A percentile compares a stretch with the other conserved stretches of the same genome.
phyloP scores from a whole-genome alignment of 2,113 vertebrate genomes.

The Toxotes chatareus region DNA sequence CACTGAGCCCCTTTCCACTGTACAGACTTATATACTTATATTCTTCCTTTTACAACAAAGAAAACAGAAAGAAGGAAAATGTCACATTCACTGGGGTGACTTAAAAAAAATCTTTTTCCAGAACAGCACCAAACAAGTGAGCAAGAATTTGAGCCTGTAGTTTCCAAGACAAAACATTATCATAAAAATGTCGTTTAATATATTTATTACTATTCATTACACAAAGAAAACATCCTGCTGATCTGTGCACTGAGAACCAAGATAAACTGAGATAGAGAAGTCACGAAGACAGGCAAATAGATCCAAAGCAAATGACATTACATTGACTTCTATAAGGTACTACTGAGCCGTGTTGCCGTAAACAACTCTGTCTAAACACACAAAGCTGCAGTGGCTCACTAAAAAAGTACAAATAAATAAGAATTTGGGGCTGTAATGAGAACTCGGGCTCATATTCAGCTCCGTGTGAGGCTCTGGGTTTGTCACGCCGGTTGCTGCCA shows the following conservation, averaged over 20 bases:
- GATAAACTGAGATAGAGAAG: neutral
- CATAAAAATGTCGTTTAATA: constrained; percentile 7
- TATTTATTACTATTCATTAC: constrained; percentile 19
- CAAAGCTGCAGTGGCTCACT: constrained; percentile 9
- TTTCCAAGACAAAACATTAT: neutral
- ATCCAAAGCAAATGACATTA: neutral
- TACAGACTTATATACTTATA: neutral
- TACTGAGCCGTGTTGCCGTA: neutral
- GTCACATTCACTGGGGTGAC: neutral
- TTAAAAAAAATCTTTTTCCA: neutral
- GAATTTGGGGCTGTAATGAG: constrained; percentile 52
- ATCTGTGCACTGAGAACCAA: neutral
- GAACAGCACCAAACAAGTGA: neutral
- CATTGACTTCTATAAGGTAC: neutral
- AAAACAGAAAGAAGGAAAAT: neutral
- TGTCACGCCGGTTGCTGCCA: constrained; percentile 64
- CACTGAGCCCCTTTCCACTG: neutral
- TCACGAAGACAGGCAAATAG: neutral
- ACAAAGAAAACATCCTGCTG: neutral
- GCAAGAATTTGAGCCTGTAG: neutral
- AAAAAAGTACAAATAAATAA: constrained; percentile 21
- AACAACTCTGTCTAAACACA: constrained; percentile 30
- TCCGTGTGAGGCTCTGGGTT: constrained; percentile 57
- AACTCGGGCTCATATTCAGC: constrained; percentile 50
- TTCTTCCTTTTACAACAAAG: neutral